A percentile compares a stretch with the other conserved stretches of the same genome.
Conservation (phyloP, 2,797 vertebrate genomes). For the Gymnodraco acuticeps region DNA sequence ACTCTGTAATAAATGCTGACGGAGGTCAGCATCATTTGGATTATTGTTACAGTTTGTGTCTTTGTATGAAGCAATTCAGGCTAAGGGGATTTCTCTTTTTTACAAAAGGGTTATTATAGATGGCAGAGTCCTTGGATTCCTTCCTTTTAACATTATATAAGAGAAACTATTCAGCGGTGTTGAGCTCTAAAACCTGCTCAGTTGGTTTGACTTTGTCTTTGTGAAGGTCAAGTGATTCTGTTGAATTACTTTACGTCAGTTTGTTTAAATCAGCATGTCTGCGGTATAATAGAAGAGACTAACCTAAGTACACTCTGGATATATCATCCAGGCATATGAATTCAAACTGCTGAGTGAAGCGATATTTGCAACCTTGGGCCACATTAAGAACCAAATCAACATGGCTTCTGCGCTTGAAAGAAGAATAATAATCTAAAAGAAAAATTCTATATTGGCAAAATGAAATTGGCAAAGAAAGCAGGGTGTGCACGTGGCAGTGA, state of each 20-base stretch:
- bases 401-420: slow-evolving; percentile 70
- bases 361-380: slow-evolving; percentile 61
- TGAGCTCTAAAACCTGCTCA: slow-evolving; percentile 44
- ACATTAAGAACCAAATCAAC: slow-evolving; percentile 75
- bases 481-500: slow-evolving; percentile 66
- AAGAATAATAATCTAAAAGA: slow-evolving; percentile 71
- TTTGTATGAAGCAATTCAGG: neutral
- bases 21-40: neutral
- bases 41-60: neutral
- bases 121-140: slow-evolving; percentile 3
- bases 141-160: slow-evolving; percentile 20
- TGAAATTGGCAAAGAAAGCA: slow-evolving; percentile 77
- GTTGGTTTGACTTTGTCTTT: slow-evolving; percentile 52
- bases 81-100: neutral
- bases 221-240: slow-evolving; percentile 57
- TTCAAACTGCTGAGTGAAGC: slow-evolving; percentile 72
- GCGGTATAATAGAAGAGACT: slow-evolving; percentile 59
- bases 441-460: slow-evolving; percentile 69
- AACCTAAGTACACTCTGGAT: slow-evolving; percentile 57
- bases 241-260: slow-evolving; percentile 57
- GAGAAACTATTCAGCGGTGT: slow-evolving; percentile 5
- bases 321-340: slow-evolving; percentile 57
- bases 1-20: neutral
- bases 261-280: slow-evolving; percentile 73
- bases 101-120: slow-evolving; percentile 7